Evolutionary conservation across 2,113 vertebrate genomes (phyloP).

Genomic region (Montifringilla adamsi): DNA sequence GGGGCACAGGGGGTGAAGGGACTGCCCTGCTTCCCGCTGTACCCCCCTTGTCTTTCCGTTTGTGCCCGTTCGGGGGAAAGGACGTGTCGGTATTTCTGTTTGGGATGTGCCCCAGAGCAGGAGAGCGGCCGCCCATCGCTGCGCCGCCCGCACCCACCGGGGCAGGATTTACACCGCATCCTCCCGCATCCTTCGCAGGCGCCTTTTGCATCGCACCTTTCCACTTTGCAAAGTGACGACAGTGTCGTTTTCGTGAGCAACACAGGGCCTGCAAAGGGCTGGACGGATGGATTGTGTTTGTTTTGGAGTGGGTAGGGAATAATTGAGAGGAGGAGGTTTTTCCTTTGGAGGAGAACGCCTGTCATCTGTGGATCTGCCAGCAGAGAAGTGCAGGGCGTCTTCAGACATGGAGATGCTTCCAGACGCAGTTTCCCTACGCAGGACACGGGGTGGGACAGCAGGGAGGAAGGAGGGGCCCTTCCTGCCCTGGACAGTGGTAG

Average conservation of each 20-base stretch:
- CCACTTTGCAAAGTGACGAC: not conserved
- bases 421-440: not conserved
- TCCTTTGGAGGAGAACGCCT: not conserved
- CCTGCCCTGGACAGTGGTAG: not conserved
- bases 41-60: accelerated
- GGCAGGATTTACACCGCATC: not conserved
- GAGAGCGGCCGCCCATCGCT: not conserved
- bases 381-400: not conserved
- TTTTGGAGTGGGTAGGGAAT: not conserved
- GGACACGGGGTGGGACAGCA: slow-evolving; percentile 17
- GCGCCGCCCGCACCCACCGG: not conserved
- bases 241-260: not conserved
- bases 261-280: not conserved
- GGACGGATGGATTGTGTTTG: not conserved
- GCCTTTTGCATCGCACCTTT: not conserved
- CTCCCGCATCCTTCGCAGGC: not conserved
- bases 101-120: not conserved
- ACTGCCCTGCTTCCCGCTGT: no score
- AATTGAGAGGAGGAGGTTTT: not conserved
- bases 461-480: not conserved
- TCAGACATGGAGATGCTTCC: not conserved
- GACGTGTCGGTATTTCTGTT: not conserved
- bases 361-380: not conserved
- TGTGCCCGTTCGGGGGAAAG: not conserved
- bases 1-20: not conserved